Percentiles rank a stretch among this genome's conserved stretches.
Evolutionary conservation across 2,888 invertebrate species (phyloP).

Genomic region (Pseudeuparius sepicola): DNA sequence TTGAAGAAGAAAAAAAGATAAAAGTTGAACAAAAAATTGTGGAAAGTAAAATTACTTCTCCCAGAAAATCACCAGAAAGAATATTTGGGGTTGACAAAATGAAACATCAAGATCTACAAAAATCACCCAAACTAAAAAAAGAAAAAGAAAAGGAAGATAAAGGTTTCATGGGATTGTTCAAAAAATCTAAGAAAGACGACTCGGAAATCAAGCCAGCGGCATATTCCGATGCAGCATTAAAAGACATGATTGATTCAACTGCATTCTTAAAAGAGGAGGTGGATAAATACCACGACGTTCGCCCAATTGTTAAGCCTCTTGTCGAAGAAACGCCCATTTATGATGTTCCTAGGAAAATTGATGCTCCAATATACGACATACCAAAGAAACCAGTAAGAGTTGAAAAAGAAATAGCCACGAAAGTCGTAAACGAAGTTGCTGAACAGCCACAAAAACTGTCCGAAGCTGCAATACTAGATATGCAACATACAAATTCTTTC

Average conservation of each 20-base stretch:
- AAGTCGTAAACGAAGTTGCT: neutral
- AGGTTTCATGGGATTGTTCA: conserved; percentile 20
- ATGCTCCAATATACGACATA: conserved; percentile 7
- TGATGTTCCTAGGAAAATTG: too few relatives aligned
- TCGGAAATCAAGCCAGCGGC: too few relatives aligned
- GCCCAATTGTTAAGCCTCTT: conserved; percentile 17
- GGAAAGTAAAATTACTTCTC: conserved; percentile 13
- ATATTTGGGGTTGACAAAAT: conserved; percentile 22
- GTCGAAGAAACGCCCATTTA: conserved; percentile 4
- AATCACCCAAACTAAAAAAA: conserved; percentile 10
- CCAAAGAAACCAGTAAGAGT: conserved; percentile 1
- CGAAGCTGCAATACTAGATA: conserved; percentile 14
- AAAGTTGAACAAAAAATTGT: conserved; percentile 17
- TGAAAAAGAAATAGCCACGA: conserved; percentile 16
- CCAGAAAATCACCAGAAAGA: conserved; percentile 15
- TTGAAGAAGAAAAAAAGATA: conserved; percentile 6
- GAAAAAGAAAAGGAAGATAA: conserved; percentile 14
- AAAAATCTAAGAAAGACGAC: conserved; percentile 24
- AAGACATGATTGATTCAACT: too few relatives aligned
- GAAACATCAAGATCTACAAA: conserved; percentile 15
- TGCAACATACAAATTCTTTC: conserved; percentile 15
- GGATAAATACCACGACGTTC: conserved; percentile 22
- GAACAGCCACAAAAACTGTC: conserved; percentile 12
- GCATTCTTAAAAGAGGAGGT: conserved; percentile 22
- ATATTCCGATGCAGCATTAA: too few relatives aligned